Base-by-base conservation (phyloP, 2,888 invertebrate species). In the Oxytorus armatus region DNA sequence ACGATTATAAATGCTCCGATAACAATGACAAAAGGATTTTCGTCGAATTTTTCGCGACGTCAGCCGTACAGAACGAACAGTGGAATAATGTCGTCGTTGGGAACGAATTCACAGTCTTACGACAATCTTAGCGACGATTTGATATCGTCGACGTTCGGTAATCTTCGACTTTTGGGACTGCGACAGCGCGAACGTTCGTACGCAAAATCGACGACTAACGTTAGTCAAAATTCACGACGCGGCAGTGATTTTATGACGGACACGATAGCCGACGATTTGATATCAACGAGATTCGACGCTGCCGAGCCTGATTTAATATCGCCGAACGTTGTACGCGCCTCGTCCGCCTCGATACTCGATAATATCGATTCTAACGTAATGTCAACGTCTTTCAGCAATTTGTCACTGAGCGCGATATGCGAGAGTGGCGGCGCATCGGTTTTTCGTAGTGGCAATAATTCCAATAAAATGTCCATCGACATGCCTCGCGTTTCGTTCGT, bases 371-470 rank as follows among this genome's bases (percentile, higher is more conserved):
- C 72, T 42, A 88, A 89, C 72, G 83, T 90, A 4, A 89, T 89
- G 87, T 88, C 90, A 1, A 90, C 90, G 11, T 90, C 91, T 16
- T 90, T 90, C 55, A 87, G 84, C 59, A 86, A 79, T 74, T 57
- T 77, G 10, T 59, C 82, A 1, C 14, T 69, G 3, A 81, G 39
- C 5, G 59, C 74, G 0, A 78, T 76, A 10, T 70, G 81, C 57
- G 81, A 81, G 36, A 81, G 29, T n/a, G 25, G 51, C n/a, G 53
- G 65, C 4, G 11, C 70, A 5, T 66, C 75, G 8, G 36, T 65
- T 23, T 79, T 82, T 36, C 76, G 81, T 10, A 83, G 73, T 29
- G 68, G 69, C 4, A 82, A 44, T 29, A 14, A 10, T 8, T 2
- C 49, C 14, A 47, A 16, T 49, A 65, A 73, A 14, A 33, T 68